phyloP scores from a whole-genome alignment of 2,113 vertebrate genomes.

The Ceyx melanurus region DNA sequence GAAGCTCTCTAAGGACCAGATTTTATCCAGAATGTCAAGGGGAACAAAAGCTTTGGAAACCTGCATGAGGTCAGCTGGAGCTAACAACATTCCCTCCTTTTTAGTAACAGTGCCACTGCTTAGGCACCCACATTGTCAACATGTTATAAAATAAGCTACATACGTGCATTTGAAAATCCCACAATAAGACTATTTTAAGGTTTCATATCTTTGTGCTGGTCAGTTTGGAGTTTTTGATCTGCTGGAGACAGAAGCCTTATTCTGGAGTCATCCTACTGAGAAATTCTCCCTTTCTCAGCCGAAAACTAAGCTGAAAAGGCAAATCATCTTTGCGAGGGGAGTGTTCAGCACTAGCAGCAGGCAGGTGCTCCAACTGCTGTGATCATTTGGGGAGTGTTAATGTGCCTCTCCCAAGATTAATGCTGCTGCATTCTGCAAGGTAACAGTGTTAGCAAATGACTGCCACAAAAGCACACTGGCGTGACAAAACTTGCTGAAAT shows the following conservation, averaged over 20 bases:
- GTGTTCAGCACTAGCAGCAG: background rate
- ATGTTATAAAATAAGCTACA: background rate
- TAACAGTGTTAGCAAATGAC: background rate
- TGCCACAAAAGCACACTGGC: background rate
- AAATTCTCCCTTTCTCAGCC: background rate
- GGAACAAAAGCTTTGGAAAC: background rate
- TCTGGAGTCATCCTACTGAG: background rate
- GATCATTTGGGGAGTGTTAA: background rate
- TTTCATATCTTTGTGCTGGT: background rate
- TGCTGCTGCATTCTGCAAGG: background rate
- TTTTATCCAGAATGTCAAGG: background rate
- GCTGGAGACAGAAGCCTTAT: background rate
- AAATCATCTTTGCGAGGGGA: background rate
- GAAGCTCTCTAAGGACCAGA: background rate
- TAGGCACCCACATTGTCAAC: background rate
- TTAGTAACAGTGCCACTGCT: background rate
- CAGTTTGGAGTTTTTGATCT: background rate
- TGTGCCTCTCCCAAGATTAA: background rate
- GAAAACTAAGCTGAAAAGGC: background rate
- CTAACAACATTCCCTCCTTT: background rate
- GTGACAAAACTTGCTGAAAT: constrained; percentile 26
- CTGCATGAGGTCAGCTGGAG: background rate
- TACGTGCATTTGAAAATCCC: background rate
- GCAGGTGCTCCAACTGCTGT: background rate
- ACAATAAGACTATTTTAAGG: background rate